Base-by-base conservation (phyloP, 2,113 vertebrate species). In the Tachysurus vachellii region DNA sequence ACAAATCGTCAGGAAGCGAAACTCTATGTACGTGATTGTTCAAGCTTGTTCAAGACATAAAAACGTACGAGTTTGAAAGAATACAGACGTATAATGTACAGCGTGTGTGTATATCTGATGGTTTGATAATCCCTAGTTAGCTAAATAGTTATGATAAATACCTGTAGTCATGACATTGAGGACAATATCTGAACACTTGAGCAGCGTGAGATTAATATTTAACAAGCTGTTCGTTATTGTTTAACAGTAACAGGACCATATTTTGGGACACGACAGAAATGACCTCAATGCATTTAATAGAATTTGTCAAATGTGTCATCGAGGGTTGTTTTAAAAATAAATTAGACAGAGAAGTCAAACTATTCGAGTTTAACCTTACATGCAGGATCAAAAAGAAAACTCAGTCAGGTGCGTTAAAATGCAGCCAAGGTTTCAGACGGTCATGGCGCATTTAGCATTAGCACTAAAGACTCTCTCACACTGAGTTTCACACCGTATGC, bases 371-470 rank as follows among this genome's bases (percentile, higher is more conserved):
- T 42, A 19, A 47, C 36, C 10, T 5, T 17, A 44, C 36, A 73
- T 19, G 36, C 36, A 73, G 1, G 71, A 75, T 12, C 9, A 12
- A 50, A 50, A n/a, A 14, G 0, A 76, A 76, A 50, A 50, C 26
- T 6, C 44, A 50, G 17, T 6, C 42, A 76, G 44, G 4, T 1
- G 71, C 47, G 28, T 42, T 86, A 86, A 85, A 50, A 70, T 59
- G 53, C 28, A 50, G 36, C 71, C 70, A n/a, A 85, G 19, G 36
- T 42, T 62, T 56, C 26, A 87, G 85, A 47, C 31, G 9, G 77
- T 71, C 77, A 81, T 53, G 68, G 26, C 59, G 26, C n/a, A 73
- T 50, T 82, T 47, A 70, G 64, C 53, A 59, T 62, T 44, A n/a
- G 50, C 31, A 73, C 36, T 2, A 9, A 44, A 73, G 36, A 21